phyloP scores from a whole-genome alignment of 2,888 invertebrate genomes.

The Ectobius pallidus region DNA sequence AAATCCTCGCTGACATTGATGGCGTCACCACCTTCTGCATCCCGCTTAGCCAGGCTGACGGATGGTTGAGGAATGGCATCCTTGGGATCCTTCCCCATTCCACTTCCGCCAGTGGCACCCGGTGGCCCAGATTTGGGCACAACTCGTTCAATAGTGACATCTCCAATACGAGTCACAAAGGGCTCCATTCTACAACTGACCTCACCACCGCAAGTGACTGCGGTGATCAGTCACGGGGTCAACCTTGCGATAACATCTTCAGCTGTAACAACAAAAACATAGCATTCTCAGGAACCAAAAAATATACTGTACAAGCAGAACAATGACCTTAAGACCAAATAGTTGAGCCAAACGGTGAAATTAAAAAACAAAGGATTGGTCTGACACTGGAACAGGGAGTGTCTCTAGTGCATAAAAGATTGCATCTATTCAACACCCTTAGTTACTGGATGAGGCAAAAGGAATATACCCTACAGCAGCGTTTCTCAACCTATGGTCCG shows the following conservation, averaged over 20 bases:
- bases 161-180: slow-evolving; percentile 63
- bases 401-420: too few species aligned
- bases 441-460: too few species aligned
- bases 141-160: slow-evolving; percentile 65
- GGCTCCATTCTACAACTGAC: slow-evolving; percentile 56
- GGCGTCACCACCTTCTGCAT: slow-evolving; percentile 51
- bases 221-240: slow-evolving; percentile 29
- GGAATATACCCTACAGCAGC: too few species aligned
- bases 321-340: too few species aligned
- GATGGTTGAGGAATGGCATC: slow-evolving; percentile 33
- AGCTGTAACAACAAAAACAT: background rate
- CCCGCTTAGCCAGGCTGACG: slow-evolving; percentile 52
- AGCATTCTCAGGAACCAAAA: too few species aligned
- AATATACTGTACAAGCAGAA: too few species aligned
- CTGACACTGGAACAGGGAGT: too few species aligned
- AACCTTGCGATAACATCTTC: slow-evolving; percentile 17
- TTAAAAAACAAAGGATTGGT: too few species aligned
- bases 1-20: slow-evolving; percentile 39
- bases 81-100: slow-evolving; percentile 42
- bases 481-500: too few species aligned
- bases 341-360: too few species aligned
- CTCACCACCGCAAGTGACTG: slow-evolving; percentile 19
- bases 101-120: background rate
- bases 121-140: slow-evolving; percentile 49
- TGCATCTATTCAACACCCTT: too few species aligned